phyloP scores from a whole-genome alignment of 2,888 invertebrate genomes.

The Rhabditoides inermis region DNA sequence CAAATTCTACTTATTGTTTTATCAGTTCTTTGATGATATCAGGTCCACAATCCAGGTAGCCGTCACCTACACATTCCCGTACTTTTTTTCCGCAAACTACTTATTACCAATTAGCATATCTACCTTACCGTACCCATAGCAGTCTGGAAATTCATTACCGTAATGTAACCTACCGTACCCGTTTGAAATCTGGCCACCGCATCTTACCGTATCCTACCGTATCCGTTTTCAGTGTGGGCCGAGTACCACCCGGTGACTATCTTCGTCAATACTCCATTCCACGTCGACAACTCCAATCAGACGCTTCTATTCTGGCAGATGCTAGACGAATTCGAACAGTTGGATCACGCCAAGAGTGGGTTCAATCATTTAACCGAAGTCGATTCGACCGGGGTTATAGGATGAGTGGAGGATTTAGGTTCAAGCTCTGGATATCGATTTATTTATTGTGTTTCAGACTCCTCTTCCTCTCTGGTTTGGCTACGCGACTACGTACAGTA shows the following conservation, averaged over 20 bases:
- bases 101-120: too few relatives aligned
- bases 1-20: too few relatives aligned
- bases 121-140: too few relatives aligned
- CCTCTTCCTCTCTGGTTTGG: slow-evolving; percentile 43
- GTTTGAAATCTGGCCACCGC: too few relatives aligned
- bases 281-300: slow-evolving; percentile 30
- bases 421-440: neutral
- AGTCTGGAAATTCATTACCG: too few relatives aligned
- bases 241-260: slow-evolving; percentile 50
- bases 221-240: slow-evolving; percentile 38
- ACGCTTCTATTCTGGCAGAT: slow-evolving; percentile 33
- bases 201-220: too few relatives aligned
- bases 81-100: too few relatives aligned
- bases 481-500: slow-evolving; percentile 43
- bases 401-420: neutral
- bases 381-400: neutral
- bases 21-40: too few relatives aligned
- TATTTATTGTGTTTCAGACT: slow-evolving; percentile 11
- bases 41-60: too few relatives aligned
- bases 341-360: slow-evolving; percentile 40
- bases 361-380: too few relatives aligned
- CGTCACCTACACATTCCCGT: too few relatives aligned
- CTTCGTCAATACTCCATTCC: slow-evolving; percentile 37
- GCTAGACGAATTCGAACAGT: slow-evolving; percentile 41
- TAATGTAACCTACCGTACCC: too few relatives aligned